Base-by-base conservation (phyloP, 1,140 invertebrate genomes). In the Hylaeus volcanicus region DNA sequence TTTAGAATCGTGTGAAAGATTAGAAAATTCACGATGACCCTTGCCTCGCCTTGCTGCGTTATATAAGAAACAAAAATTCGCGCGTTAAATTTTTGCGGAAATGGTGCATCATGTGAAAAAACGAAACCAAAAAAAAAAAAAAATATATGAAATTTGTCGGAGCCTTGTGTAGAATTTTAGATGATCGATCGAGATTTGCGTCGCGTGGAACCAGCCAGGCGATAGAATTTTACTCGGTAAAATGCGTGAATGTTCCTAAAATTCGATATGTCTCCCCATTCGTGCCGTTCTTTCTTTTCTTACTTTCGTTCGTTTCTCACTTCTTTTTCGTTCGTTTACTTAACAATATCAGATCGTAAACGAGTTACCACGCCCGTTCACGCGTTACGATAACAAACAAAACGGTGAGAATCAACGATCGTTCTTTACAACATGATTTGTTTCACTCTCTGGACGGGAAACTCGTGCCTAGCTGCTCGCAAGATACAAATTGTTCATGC, bases 81-180 rank as follows among this genome's bases (percentile, higher is more conserved):
- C 86, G 83, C 86, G 89, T 90, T 92, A 92, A 88, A 91, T 88
- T 86, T 26, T 89, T 86, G 87, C 89, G 84, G 81, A 88, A 90
- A 77, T 88, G 82, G 80, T 90, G 90, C 84, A 89, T 89, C 85
- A 83, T 82, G 75, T 86, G 84, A 83, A 88, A 79, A 86, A 48
- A 79, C 45, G 76, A 84, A 26, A 26, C 26, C 26, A 26, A 26
- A 26, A 26, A 26, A 26, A 26, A 84, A 66, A 84, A 56, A 80
- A 81, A 81, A 84, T 66, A 81, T 76, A 81, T 65, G 76, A 76
- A 87, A 83, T 65, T 80, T 61, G 84, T 86, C 81, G 85, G 84
- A 87, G 86, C 86, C 88, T 91, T 91, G 89, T 87, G 85, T 91
- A 90, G 86, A 89, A 82, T 86, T 87, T 88, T 91, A 92, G 88